Evolutionary conservation across 2,113 vertebrate species (phyloP).

Genomic region (Notiomystis cincta): DNA sequence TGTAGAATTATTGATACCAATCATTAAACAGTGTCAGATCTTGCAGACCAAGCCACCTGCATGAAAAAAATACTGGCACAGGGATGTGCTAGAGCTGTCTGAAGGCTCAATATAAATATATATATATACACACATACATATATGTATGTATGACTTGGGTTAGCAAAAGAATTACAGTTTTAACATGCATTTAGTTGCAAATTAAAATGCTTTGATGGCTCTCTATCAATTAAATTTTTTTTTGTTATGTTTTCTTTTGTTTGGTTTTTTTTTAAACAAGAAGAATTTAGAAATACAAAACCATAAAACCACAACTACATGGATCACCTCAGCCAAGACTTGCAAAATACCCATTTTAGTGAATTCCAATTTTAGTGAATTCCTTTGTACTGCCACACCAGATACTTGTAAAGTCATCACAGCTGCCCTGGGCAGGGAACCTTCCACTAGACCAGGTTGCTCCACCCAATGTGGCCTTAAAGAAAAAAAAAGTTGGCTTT

Average conservation of each 20-base stretch:
- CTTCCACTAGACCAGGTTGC: neutral
- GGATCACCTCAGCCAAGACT: neutral
- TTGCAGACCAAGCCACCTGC: neutral
- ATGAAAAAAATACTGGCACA: accelerated
- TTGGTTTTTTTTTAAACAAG: neutral
- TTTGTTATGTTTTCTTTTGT: neutral
- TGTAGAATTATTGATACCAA: neutral
- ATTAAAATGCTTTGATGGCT: neutral
- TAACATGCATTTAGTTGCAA: neutral
- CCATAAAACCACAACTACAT: neutral
- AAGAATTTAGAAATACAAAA: neutral
- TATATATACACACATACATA: neutral
- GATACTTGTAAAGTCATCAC: neutral
- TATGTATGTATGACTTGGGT: neutral
- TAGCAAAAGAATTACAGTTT: neutral
- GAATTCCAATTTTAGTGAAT: neutral
- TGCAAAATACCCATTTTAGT: neutral
- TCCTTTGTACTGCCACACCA: neutral
- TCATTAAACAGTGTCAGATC: neutral
- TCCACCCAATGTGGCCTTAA: neutral
- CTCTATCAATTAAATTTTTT: neutral
- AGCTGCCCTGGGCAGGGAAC: accelerated
- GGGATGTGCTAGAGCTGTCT: accelerated
- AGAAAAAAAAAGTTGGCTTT: neutral
- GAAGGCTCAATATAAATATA: neutral